Conservation (phyloP, 2,797 vertebrate genomes). For the Ceryle rudis region DNA sequence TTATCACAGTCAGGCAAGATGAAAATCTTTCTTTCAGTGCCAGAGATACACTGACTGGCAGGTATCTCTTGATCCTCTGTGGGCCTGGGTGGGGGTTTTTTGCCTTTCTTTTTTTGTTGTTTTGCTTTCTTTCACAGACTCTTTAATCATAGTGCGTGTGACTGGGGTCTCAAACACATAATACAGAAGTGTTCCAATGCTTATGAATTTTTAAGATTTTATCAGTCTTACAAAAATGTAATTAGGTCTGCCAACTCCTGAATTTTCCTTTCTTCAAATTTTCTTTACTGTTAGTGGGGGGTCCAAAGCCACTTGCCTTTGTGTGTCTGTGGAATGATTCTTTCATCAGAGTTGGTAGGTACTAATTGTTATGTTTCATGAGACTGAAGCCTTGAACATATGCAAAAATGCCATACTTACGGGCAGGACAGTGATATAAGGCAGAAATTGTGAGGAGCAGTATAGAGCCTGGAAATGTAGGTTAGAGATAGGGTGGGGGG, state of each 20-base stretch:
- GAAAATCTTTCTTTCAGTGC: not conserved
- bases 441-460: not conserved
- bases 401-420: not conserved
- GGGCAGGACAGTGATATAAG: not conserved
- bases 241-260: slow-evolving; percentile 8
- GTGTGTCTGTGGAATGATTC: not conserved
- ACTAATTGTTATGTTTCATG: not conserved
- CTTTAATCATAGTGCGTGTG: slow-evolving; percentile 49
- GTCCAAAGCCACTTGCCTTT: not conserved
- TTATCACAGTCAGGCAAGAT: not conserved
- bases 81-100: not conserved
- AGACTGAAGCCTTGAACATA: not conserved
- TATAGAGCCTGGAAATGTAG: not conserved
- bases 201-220: slow-evolving; percentile 47
- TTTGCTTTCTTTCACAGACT: slow-evolving; percentile 23
- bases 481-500: not conserved
- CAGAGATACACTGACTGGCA: slow-evolving; percentile 1
- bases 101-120: not conserved
- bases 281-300: slow-evolving; percentile 48
- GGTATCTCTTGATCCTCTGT: not conserved
- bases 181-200: slow-evolving; percentile 23
- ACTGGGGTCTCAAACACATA: not conserved
- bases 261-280: not conserved
- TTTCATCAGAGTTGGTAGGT: not conserved
- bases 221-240: not conserved